Conservation (phyloP, 2,888 invertebrate genomes). For the Lobophora halterata region DNA sequence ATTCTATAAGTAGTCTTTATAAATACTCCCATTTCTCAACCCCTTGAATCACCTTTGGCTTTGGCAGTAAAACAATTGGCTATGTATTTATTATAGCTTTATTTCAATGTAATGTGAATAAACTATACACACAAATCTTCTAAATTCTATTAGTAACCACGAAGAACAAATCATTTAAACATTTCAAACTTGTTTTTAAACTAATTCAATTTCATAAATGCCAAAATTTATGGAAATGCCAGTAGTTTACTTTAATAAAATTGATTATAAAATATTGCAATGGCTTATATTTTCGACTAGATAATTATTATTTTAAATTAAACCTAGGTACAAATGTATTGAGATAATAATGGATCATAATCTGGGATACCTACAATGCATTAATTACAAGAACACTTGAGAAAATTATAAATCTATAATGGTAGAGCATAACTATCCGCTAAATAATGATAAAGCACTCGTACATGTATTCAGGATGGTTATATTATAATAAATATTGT, state of each 20-base stretch:
- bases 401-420: too few relatives aligned
- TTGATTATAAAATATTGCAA: conserved; percentile 71
- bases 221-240: conserved; percentile 38
- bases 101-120: conserved; percentile 48
- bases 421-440: conserved; percentile 7
- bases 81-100: conserved; percentile 40
- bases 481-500: too few relatives aligned
- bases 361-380: conserved; percentile 6
- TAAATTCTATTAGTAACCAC: conserved; percentile 61
- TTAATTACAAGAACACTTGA: too few relatives aligned
- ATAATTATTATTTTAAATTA: conserved; percentile 71
- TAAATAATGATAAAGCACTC: conserved; percentile 21
- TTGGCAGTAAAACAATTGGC: conserved; percentile 9
- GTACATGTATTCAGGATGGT: too few relatives aligned
- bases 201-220: conserved; percentile 50
- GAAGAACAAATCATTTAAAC: conserved; percentile 45
- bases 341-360: conserved; percentile 37
- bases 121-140: conserved; percentile 50
- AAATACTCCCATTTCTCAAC: too few relatives aligned
- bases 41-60: not conserved
- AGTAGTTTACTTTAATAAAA: conserved; percentile 42
- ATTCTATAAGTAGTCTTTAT: conserved; percentile 39
- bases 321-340: conserved; percentile 54
- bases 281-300: conserved; percentile 79
- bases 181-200: conserved; percentile 32